Evolutionary conservation across 2,888 invertebrate species (phyloP).

Genomic region (Euclidia mi): DNA sequence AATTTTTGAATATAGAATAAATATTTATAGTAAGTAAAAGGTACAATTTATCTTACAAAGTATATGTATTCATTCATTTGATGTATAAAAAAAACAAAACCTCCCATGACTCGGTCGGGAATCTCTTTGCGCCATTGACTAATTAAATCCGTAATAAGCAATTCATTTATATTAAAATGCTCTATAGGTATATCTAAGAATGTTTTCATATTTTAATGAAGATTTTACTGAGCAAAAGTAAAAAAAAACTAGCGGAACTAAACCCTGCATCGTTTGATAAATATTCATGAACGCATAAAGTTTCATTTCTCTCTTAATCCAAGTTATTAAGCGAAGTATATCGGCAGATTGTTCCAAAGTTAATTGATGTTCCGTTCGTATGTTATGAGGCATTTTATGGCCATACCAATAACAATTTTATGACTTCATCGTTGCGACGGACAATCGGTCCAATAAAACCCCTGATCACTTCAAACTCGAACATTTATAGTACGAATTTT

Average conservation of each 20-base stretch:
- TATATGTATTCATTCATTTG: neutral
- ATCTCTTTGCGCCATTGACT: slow-evolving; percentile 32
- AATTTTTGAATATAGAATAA: too few relatives aligned
- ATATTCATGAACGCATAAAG: slow-evolving; percentile 55
- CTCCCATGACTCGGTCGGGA: neutral
- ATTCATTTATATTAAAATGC: slow-evolving; percentile 41
- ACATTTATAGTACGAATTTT: slow-evolving; percentile 35
- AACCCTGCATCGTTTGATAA: slow-evolving; percentile 30
- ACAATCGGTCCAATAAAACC: slow-evolving; percentile 57
- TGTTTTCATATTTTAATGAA: slow-evolving; percentile 41
- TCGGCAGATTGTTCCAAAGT: slow-evolving; percentile 58
- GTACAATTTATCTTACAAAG: too few relatives aligned
- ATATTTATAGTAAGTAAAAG: too few relatives aligned
- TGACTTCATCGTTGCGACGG: slow-evolving; percentile 51
- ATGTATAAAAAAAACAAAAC: too few relatives aligned
- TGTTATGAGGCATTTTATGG: slow-evolving; percentile 66
- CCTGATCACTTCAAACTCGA: slow-evolving; percentile 42
- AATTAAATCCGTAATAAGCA: slow-evolving; percentile 46
- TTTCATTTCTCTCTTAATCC: slow-evolving; percentile 45
- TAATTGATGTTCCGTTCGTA: slow-evolving; percentile 66
- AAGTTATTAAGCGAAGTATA: slow-evolving; percentile 58
- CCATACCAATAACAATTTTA: slow-evolving; percentile 68
- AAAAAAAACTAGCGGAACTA: slow-evolving; percentile 39
- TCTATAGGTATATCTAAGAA: slow-evolving; percentile 22
- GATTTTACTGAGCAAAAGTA: slow-evolving; percentile 29